Conservation (phyloP, 2,113 vertebrate species). For the Damaliscus lunatus region DNA sequence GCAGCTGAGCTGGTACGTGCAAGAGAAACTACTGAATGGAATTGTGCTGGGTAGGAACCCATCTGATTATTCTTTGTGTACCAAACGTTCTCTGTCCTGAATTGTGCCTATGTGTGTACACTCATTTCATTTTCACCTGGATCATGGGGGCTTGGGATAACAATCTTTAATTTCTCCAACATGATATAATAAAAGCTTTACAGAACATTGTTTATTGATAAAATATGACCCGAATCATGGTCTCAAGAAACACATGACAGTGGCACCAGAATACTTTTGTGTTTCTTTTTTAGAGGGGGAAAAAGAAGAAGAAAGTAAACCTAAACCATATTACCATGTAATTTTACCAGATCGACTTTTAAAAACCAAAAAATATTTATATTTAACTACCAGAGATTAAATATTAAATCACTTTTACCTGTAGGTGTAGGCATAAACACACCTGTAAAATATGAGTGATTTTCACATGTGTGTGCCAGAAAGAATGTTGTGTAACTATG, state of each 20-base stretch:
- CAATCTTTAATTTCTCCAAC: not conserved
- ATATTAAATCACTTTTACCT: not conserved
- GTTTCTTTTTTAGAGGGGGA: not conserved
- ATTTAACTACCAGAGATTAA: not conserved
- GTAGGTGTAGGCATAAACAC: not conserved
- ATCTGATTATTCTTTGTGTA: conserved; percentile 58
- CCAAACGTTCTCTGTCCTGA: conserved; percentile 51
- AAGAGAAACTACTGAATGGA: conserved; percentile 48
- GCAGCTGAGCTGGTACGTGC: conserved; percentile 51
- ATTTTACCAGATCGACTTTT: conserved; percentile 29
- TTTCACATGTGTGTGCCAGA: not conserved
- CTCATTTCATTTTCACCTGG: conserved; percentile 36
- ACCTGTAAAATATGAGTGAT: not conserved
- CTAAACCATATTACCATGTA: not conserved
- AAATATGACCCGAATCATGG: not conserved
- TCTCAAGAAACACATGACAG: not conserved
- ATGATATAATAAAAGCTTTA: conserved; percentile 13
- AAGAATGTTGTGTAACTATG: not conserved
- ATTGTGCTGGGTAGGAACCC: conserved; percentile 53
- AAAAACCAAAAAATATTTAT: not conserved
- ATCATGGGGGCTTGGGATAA: not conserved
- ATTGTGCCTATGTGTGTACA: conserved; percentile 13
- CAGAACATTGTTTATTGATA: not conserved
- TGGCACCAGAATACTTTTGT: conserved; percentile 31
- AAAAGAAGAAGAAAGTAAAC: not conserved